Percentiles rank a stretch among this genome's conserved stretches.
phyloP scores from a whole-genome alignment of 1,140 invertebrate genomes.

The Sycobia sp. region DNA sequence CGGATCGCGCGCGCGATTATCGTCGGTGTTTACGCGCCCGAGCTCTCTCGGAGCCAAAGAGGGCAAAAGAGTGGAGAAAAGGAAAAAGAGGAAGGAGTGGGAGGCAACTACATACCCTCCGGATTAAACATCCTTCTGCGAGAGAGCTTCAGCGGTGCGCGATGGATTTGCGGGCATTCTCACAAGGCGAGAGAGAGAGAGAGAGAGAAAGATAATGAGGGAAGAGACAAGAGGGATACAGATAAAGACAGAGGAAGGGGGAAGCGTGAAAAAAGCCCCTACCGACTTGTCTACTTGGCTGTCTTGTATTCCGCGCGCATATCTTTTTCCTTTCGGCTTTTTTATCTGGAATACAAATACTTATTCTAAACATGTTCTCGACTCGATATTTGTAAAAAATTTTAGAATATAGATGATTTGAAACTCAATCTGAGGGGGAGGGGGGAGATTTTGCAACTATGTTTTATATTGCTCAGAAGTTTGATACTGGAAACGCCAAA shows the following conservation, averaged over 20 bases:
- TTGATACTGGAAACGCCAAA: too few relatives aligned
- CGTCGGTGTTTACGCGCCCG: conserved; percentile 28
- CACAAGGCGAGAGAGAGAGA: conserved; percentile 37
- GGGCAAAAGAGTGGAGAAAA: too few relatives aligned
- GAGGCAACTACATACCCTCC: conserved; percentile 11
- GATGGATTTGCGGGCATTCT: conserved; percentile 33
- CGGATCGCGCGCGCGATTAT: conserved; percentile 28
- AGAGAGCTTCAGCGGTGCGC: neutral
- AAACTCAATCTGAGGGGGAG: too few relatives aligned
- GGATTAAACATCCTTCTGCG: conserved; percentile 25
- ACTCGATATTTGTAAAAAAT: neutral
- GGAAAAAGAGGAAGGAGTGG: too few relatives aligned
- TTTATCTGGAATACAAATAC: neutral
- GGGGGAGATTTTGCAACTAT: too few relatives aligned
- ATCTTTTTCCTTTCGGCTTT: neutral
- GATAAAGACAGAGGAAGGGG: neutral
- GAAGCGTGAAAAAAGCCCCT: conserved; percentile 25
- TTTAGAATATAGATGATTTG: too few relatives aligned
- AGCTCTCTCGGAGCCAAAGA: neutral
- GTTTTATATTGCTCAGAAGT: too few relatives aligned
- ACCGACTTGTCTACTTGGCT: conserved; percentile 33
- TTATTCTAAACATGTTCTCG: neutral
- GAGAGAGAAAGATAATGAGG: conserved; percentile 23
- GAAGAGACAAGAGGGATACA: conserved; percentile 8
- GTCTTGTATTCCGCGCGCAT: conserved; percentile 1